Percentiles rank a stretch among this genome's conserved stretches.
Conservation (phyloP, 2,888 invertebrate species). For the Anoplius nigerrimus region DNA sequence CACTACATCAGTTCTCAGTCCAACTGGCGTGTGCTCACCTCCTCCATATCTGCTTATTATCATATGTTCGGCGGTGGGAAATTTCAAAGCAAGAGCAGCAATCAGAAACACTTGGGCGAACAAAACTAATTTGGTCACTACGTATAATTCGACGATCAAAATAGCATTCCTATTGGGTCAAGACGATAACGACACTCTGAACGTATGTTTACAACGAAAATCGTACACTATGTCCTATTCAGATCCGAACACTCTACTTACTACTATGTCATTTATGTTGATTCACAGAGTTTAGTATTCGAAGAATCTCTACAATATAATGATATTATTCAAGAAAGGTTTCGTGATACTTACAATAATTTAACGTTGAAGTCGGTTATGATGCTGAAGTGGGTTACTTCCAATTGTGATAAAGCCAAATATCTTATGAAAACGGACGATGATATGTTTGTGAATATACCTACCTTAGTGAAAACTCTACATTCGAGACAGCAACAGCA, state of each 20-base stretch:
- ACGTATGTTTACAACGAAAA: slow-evolving; percentile 70
- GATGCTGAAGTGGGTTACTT: slow-evolving; percentile 88
- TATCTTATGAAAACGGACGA: slow-evolving; percentile 91
- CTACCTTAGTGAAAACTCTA: slow-evolving; percentile 78
- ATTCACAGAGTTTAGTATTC: slow-evolving; percentile 78
- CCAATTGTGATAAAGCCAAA: slow-evolving; percentile 79
- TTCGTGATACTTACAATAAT: slow-evolving; percentile 90
- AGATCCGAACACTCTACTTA: slow-evolving; percentile 4
- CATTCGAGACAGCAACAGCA: slow-evolving; percentile 60
- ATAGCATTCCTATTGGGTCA: slow-evolving; percentile 80
- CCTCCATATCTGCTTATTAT: slow-evolving; percentile 82
- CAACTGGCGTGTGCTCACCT: slow-evolving; percentile 78
- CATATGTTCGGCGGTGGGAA: slow-evolving; percentile 84
- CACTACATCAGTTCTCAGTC: slow-evolving; percentile 81
- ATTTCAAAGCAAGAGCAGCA: slow-evolving; percentile 81
- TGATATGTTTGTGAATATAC: slow-evolving; percentile 89
- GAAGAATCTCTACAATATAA: slow-evolving; percentile 82
- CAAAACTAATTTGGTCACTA: slow-evolving; percentile 72
- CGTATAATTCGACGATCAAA: slow-evolving; percentile 72
- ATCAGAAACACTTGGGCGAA: slow-evolving; percentile 86
- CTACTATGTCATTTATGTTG: neutral
- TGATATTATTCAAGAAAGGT: slow-evolving; percentile 89
- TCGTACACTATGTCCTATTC: neutral
- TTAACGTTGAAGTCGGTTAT: slow-evolving; percentile 89
- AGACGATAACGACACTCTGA: slow-evolving; percentile 78